A percentile compares a stretch with the other conserved stretches of the same genome.
phyloP scores from a whole-genome alignment of 2,797 vertebrate species.

The Jordanella pulchra region DNA sequence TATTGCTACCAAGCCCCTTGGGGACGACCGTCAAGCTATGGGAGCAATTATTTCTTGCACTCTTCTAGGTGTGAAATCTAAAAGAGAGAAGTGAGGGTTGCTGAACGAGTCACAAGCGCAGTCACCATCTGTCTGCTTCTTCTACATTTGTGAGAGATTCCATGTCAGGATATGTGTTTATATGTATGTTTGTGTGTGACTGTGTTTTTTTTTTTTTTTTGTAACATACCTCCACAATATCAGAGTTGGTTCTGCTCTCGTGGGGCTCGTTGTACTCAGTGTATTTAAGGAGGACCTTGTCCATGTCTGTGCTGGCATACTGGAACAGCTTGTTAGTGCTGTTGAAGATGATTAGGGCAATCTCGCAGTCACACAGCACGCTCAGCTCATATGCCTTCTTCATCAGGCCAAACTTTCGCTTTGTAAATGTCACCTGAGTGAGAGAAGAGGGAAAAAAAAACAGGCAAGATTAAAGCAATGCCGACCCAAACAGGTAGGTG shows the following conservation, averaged over 20 bases:
- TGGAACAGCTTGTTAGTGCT: conserved; percentile 98
- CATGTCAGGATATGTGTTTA: conserved; percentile 15
- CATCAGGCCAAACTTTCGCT: conserved; percentile 97
- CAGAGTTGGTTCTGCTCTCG: conserved; percentile 96
- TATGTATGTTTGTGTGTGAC: conserved; percentile 15
- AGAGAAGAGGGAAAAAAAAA: conserved; percentile 27
- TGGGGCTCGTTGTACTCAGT: conserved; percentile 96
- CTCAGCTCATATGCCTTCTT: conserved; percentile 97
- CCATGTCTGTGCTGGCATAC: conserved; percentile 97
- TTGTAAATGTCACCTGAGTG: conserved; percentile 92
- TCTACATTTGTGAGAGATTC: conserved; percentile 46
- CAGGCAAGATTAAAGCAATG: conserved; percentile 15
- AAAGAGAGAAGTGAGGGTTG: conserved; percentile 72
- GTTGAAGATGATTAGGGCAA: conserved; percentile 98
- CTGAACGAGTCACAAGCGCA: conserved; percentile 70
- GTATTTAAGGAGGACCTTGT: conserved; percentile 97
- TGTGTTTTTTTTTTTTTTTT: conserved; percentile 12
- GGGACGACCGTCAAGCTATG: conserved; percentile 45
- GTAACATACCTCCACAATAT: conserved; percentile 92
- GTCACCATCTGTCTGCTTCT: conserved; percentile 65
- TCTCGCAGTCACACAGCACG: conserved; percentile 97
- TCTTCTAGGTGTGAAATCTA: conserved; percentile 60
- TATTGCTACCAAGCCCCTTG: conserved; percentile 31
- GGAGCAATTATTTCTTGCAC: conserved; percentile 55
- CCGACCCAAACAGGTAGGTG: not conserved